Evolutionary conservation across 2,888 invertebrate species (phyloP).

Genomic region (Trypoxylon attenuatum): DNA sequence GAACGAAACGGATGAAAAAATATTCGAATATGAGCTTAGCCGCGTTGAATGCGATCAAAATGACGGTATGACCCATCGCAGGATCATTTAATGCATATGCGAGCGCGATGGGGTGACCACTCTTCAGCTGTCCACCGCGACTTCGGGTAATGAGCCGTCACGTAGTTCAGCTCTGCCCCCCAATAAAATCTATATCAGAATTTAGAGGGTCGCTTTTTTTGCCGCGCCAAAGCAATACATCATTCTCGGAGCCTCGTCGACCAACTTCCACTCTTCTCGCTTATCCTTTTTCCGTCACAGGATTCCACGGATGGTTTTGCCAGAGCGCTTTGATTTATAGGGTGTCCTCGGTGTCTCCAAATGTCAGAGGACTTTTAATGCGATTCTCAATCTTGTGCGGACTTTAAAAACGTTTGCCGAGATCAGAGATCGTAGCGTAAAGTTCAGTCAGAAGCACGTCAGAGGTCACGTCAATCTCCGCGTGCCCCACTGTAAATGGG

Average conservation of each 20-base stretch:
- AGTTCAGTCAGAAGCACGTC: not conserved
- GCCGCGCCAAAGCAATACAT: slow-evolving; percentile 52
- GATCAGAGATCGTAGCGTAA: slow-evolving; percentile 15
- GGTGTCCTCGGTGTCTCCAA: slow-evolving; percentile 20
- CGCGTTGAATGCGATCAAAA: too few relatives aligned
- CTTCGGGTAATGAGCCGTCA: slow-evolving; percentile 70
- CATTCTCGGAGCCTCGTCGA: slow-evolving; percentile 43
- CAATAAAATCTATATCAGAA: slow-evolving; percentile 70
- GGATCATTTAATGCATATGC: too few relatives aligned
- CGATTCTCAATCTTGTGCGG: slow-evolving; percentile 38
- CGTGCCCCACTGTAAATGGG: slow-evolving; percentile 33
- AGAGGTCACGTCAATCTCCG: too few relatives aligned
- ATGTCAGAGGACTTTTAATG: slow-evolving; percentile 26
- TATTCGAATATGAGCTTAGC: too few relatives aligned
- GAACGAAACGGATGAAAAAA: too few relatives aligned
- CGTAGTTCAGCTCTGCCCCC: slow-evolving; percentile 58
- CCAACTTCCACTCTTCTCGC: slow-evolving; percentile 18
- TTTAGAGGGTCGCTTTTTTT: slow-evolving; percentile 44
- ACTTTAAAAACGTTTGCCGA: slow-evolving; percentile 40
- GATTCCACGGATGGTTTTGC: slow-evolving; percentile 23
- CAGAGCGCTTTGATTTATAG: slow-evolving; percentile 47
- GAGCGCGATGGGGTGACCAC: slow-evolving; percentile 46
- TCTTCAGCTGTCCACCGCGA: slow-evolving; percentile 58
- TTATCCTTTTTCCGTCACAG: slow-evolving; percentile 42
- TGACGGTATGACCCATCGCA: too few relatives aligned